Evolutionary conservation across 2,797 vertebrate species (phyloP).

Genomic region (Rhadinocentrus ornatus): DNA sequence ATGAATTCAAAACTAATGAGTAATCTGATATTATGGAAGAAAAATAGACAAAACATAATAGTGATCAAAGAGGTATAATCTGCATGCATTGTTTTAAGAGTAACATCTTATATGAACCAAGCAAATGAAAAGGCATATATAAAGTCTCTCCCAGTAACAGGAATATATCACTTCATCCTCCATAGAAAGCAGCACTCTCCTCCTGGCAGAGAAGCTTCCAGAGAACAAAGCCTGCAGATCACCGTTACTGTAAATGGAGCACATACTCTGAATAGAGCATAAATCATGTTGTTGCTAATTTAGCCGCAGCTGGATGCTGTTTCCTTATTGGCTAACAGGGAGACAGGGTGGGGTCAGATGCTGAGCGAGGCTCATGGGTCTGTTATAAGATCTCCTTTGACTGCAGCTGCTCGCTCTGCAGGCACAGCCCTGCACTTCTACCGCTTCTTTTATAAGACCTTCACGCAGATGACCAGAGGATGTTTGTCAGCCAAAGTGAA

Average conservation of each 20-base stretch:
- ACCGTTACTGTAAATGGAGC: slow-evolving; percentile 62
- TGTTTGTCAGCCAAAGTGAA: background rate
- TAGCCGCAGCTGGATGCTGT: slow-evolving; percentile 27
- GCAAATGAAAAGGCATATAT: background rate
- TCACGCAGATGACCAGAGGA: slow-evolving; percentile 13
- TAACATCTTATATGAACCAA: slow-evolving; percentile 20
- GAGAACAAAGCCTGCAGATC: slow-evolving; percentile 67
- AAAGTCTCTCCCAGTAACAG: slow-evolving; percentile 10
- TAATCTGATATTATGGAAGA: slow-evolving; percentile 28
- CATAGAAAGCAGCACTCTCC: slow-evolving; percentile 28
- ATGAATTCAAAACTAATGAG: slow-evolving; percentile 36
- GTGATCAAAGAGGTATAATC: background rate
- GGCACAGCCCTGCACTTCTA: slow-evolving; percentile 40
- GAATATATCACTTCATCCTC: slow-evolving; percentile 25
- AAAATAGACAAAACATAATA: background rate
- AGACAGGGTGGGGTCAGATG: slow-evolving; percentile 62
- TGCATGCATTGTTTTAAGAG: background rate
- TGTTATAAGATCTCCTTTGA: slow-evolving; percentile 46
- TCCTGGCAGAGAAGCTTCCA: slow-evolving; percentile 43
- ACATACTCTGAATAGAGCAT: slow-evolving; percentile 49
- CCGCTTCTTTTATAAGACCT: slow-evolving; percentile 12
- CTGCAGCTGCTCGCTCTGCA: slow-evolving; percentile 48
- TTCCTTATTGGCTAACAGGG: slow-evolving; percentile 52
- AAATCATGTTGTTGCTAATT: slow-evolving; percentile 71
- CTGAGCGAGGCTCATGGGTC: slow-evolving; percentile 37